A percentile compares a stretch with the other conserved stretches of the same genome.
Evolutionary conservation across 2,888 invertebrate species (phyloP).

Genomic region (Callimorpha dominula): DNA sequence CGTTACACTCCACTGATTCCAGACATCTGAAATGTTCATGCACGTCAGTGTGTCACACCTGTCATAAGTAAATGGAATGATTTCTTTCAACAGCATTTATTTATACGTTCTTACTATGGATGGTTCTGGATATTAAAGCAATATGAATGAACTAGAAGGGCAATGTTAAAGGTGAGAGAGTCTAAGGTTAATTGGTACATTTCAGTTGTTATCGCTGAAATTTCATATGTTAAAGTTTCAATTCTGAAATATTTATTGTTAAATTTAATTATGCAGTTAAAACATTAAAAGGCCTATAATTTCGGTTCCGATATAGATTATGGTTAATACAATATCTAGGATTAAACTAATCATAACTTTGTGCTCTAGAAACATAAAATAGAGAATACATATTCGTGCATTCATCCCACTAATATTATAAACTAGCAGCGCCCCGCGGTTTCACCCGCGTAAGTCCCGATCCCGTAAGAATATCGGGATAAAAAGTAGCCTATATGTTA

Average conservation of each 20-base stretch:
- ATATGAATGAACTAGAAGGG: background rate
- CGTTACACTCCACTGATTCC: background rate
- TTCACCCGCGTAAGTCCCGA: too few species aligned
- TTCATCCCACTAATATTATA: too few species aligned
- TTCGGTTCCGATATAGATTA: too few species aligned
- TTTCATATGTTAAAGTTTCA: background rate
- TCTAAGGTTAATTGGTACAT: slow-evolving; percentile 9
- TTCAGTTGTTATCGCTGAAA: background rate
- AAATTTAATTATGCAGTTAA: background rate
- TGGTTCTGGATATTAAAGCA: background rate
- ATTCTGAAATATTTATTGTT: background rate
- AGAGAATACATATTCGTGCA: too few species aligned
- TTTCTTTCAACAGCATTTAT: background rate
- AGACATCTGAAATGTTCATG: background rate
- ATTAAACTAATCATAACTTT: background rate
- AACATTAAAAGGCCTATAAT: too few species aligned
- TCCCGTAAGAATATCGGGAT: too few species aligned
- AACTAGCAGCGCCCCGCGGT: too few species aligned
- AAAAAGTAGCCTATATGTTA: too few species aligned
- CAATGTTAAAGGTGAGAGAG: background rate
- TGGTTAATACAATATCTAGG: background rate
- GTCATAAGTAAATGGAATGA: background rate
- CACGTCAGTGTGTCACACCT: background rate
- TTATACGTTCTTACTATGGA: background rate
- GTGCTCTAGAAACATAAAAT: too few species aligned